Conservation (phyloP, 35 echinoderm and acorn worm species). For the Lytechinus variegatus region DNA sequence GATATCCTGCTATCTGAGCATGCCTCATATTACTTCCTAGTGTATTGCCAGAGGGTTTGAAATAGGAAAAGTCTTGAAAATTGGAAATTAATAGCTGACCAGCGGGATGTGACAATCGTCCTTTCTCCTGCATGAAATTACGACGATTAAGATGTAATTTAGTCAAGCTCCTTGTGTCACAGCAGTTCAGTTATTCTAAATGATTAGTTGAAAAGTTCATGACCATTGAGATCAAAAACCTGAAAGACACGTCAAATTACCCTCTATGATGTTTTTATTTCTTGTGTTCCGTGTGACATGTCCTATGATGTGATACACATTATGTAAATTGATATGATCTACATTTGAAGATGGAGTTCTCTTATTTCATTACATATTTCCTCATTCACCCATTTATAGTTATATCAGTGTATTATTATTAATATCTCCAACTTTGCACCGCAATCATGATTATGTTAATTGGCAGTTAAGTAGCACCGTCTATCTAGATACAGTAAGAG, state of each 20-base stretch:
- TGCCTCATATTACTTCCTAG: not conserved
- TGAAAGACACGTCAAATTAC: not conserved
- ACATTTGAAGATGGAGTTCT: not conserved
- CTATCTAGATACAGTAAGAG: too few species aligned
- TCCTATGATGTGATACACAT: not conserved
- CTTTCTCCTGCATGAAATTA: not conserved
- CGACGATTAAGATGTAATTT: not conserved
- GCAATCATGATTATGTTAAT: too few species aligned
- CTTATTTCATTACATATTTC: not conserved
- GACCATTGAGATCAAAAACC: not conserved
- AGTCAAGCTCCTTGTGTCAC: not conserved
- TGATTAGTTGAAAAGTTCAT: conserved; percentile 3
- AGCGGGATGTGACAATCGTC: not conserved
- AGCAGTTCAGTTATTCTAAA: not conserved
- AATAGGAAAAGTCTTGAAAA: not conserved
- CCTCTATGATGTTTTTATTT: not conserved
- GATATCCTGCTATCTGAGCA: not conserved
- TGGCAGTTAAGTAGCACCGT: too few species aligned
- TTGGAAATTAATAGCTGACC: conserved; percentile 12
- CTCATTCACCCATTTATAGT: not conserved
- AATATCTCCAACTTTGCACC: not conserved
- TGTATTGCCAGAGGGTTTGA: not conserved
- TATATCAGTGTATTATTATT: not conserved
- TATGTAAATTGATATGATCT: not conserved
- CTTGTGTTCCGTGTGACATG: not conserved